Conservation (phyloP, 2,888 invertebrate genomes). For the Trachelus iudaicus region DNA sequence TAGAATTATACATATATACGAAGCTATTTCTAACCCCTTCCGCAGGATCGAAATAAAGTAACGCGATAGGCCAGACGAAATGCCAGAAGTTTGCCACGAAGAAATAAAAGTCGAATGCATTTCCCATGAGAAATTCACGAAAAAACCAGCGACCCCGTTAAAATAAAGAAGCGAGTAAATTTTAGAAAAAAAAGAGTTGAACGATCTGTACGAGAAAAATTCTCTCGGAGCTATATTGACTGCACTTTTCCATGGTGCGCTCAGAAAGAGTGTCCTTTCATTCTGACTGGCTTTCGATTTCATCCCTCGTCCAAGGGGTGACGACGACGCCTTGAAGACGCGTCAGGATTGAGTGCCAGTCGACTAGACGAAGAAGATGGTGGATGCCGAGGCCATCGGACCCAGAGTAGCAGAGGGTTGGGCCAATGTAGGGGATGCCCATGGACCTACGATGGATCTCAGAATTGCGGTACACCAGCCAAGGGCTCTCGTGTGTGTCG, state of each 20-base stretch:
- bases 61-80: constrained; percentile 28
- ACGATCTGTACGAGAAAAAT: not conserved
- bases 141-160: not conserved
- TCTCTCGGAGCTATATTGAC: not conserved
- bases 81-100: not conserved
- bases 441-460: not conserved
- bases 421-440: not conserved
- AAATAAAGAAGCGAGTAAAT: not conserved
- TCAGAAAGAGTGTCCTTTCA: not conserved
- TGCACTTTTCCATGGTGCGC: not conserved
- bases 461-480: not conserved
- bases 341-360: not conserved
- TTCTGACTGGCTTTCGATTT: not conserved
- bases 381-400: not conserved
- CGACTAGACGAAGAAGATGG: not conserved
- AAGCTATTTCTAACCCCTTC: constrained; percentile 18
- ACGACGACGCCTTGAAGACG: not conserved
- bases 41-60: constrained; percentile 51
- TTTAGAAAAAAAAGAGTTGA: not conserved
- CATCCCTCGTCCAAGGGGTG: not conserved
- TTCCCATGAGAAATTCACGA: not conserved
- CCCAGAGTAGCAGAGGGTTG: not conserved
- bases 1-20: too few relatives aligned
- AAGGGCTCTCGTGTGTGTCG: not conserved
- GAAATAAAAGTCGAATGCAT: not conserved